phyloP scores from a whole-genome alignment of 1,140 invertebrate species.

The Phortica variegata region DNA sequence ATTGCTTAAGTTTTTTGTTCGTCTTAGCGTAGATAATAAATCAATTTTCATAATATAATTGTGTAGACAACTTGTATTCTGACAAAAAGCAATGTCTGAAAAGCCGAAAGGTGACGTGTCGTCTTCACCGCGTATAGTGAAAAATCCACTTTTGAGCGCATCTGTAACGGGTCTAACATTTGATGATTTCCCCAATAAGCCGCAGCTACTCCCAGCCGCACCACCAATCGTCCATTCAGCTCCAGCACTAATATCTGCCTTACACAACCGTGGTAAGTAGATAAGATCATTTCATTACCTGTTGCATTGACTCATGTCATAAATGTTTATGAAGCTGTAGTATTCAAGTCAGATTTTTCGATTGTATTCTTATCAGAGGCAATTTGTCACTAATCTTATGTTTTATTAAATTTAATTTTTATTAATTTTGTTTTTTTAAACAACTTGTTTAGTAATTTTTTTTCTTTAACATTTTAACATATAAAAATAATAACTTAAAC shows the following conservation, averaged over 20 bases:
- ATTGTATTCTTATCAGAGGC: slow-evolving; percentile 8
- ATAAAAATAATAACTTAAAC: not conserved
- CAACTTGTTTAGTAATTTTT: slow-evolving; percentile 4
- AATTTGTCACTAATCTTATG: slow-evolving; percentile 6
- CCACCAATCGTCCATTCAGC: slow-evolving; percentile 46
- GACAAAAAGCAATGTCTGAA: slow-evolving; percentile 42
- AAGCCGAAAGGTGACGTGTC: slow-evolving; percentile 56
- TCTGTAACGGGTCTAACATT: slow-evolving; percentile 50
- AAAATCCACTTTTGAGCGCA: slow-evolving; percentile 51
- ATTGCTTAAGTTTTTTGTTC: no score
- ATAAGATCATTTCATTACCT: slow-evolving; percentile 22
- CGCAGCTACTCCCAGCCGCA: slow-evolving; percentile 47
- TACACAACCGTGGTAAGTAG: slow-evolving; percentile 51
- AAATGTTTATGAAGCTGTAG: slow-evolving; percentile 1
- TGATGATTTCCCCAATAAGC: slow-evolving; percentile 54
- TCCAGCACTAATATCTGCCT: slow-evolving; percentile 36
- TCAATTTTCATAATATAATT: not conserved
- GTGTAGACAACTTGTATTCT: slow-evolving; percentile 11
- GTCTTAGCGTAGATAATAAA: no score
- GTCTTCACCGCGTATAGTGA: slow-evolving; percentile 32
- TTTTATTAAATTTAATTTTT: slow-evolving; percentile 12
- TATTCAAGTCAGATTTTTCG: no score
- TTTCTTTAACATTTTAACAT: slow-evolving; percentile 9
- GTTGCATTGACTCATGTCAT: slow-evolving; percentile 6
- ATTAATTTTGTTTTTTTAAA: slow-evolving; percentile 10